Base-by-base conservation (phyloP, 2,888 invertebrate species). In the Stenichneumon culpator region DNA sequence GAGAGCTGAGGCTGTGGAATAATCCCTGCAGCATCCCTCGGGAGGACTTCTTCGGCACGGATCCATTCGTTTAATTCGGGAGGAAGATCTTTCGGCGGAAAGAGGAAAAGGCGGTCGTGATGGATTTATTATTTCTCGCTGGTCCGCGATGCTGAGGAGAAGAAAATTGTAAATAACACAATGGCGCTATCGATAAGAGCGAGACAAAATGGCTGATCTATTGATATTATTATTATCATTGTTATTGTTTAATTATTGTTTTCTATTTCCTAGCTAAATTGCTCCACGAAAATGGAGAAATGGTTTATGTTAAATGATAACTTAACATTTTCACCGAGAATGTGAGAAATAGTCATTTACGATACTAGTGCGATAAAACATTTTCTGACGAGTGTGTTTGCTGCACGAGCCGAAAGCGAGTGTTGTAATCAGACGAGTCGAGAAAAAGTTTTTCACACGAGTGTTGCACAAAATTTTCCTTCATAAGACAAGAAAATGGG, bases 41-140 rank as follows among this genome's bases (percentile, higher is more conserved):
- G 52, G 77, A 68, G 3, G 36, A 67, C 67, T 77, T 22, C 22
- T 77, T 67, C 67, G 39, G 52, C 28, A 28, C 22, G 54, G 52
- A 36, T 44, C 68, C 36, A 36, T 85, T 74, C 74, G 67, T 79
- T 82, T 82, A 79, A 81, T 67, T 73, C 69, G 36, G 54, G 63
- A 67, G 57, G 68, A 83, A 68, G 80, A 73, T 84, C 67, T 19
- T 22, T 47, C 16, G 65, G 60, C 72, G 54, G 47, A 81, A 69
- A 77, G 68, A 68, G 52, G 70, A 63, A 74, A 63, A 52, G 16
- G 69, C 70, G 32, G 44, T 54, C 39, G 54, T n/a, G n/a, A 54
- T 67, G 22, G n/a, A 52, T 77, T 63, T 67, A 36, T 52, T 39
- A 9, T 50, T 32, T 54, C 9, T 72, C 47, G 14, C 3, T 28